A percentile compares a stretch with the other conserved stretches of the same genome.
Conservation (phyloP, 2,113 vertebrate genomes). For the Rhagologus leucostigma region DNA sequence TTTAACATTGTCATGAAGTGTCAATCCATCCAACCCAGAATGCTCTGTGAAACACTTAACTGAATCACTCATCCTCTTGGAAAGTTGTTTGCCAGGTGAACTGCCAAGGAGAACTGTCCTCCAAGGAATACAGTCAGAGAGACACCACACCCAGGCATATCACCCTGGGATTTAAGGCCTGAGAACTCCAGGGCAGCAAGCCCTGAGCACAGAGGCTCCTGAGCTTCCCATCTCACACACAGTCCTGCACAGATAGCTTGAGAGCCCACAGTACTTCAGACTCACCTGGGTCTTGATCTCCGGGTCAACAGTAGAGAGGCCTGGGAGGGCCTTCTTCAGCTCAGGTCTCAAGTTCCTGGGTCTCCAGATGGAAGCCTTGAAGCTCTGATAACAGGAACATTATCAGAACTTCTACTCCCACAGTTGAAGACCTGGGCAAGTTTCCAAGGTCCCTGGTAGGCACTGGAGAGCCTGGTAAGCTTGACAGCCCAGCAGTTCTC, state of each 20-base stretch:
- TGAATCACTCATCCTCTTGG: not conserved
- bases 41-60: not conserved
- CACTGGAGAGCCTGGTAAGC: not conserved
- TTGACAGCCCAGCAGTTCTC: not conserved
- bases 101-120: not conserved
- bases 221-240: not conserved
- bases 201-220: not conserved
- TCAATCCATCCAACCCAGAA: not conserved
- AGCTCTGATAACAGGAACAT: constrained; percentile 22
- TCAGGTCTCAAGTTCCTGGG: not conserved
- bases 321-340: not conserved
- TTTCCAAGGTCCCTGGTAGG: constrained; percentile 40
- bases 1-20: not conserved
- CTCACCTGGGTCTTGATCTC: not conserved
- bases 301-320: not conserved
- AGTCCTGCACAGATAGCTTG: not conserved
- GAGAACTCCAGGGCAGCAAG: not conserved
- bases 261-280: not conserved
- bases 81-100: not conserved
- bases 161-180: not conserved
- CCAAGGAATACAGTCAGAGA: not conserved
- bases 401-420: not conserved
- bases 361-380: constrained; percentile 51
- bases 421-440: constrained; percentile 33
- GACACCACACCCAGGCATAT: not conserved